Percentiles rank a stretch among this genome's conserved stretches.
Conservation (phyloP, 2,797 vertebrate genomes). For the Karalla daura region DNA sequence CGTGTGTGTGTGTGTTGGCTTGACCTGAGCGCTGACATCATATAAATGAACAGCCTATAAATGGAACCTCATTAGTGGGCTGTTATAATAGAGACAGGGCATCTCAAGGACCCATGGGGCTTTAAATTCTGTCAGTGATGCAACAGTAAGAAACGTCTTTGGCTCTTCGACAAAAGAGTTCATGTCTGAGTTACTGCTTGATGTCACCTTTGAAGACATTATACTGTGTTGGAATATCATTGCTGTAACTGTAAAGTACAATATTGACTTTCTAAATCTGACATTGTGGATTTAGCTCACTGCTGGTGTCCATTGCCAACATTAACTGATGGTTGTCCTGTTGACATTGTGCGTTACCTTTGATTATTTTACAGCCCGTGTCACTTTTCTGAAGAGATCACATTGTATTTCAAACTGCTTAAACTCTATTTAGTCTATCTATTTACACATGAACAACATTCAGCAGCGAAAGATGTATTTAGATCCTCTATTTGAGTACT, state of each 20-base stretch:
- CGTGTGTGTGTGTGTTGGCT: conserved; percentile 47
- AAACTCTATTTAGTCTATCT: too few species aligned
- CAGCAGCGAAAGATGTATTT: too few species aligned
- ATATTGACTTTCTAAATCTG: not conserved
- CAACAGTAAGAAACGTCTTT: conserved; percentile 45
- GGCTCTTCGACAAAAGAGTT: conserved; percentile 30
- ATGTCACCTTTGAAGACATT: not conserved
- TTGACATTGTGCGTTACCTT: not conserved
- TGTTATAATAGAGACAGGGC: conserved; percentile 70
- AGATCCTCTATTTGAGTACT: too few species aligned
- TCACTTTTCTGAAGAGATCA: too few species aligned
- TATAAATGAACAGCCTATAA: conserved; percentile 80
- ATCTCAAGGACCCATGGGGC: conserved; percentile 56
- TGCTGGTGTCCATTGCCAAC: not conserved
- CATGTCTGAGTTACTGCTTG: conserved; percentile 9
- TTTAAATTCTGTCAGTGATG: conserved; percentile 61
- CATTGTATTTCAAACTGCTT: too few species aligned
- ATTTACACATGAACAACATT: too few species aligned
- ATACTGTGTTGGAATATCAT: not conserved
- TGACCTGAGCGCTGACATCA: conserved; percentile 76
- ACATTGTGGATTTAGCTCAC: not conserved
- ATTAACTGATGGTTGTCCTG: not conserved
- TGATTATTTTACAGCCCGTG: too few species aligned
- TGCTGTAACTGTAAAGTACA: not conserved
- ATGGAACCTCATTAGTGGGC: conserved; percentile 79